phyloP scores from a whole-genome alignment of 2,888 invertebrate genomes.

The Linnaemya tessellans region DNA sequence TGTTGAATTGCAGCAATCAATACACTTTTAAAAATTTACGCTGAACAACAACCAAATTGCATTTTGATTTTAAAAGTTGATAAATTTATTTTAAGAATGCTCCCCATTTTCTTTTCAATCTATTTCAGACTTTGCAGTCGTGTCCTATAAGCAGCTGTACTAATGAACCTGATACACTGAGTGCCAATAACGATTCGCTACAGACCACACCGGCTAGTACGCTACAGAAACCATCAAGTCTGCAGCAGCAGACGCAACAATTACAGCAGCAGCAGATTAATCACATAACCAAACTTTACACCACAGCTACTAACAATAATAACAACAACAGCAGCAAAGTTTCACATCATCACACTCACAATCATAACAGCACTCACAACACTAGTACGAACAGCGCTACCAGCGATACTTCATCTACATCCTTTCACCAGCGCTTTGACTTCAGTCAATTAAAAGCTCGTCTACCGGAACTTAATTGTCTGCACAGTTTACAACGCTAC shows the following conservation, averaged over 20 bases:
- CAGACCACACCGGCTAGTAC: slow-evolving; percentile 79
- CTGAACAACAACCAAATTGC: slow-evolving; percentile 30
- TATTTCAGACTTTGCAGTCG: slow-evolving; percentile 87
- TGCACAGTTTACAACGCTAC: slow-evolving; percentile 80
- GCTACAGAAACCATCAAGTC: slow-evolving; percentile 77
- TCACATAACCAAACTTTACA: slow-evolving; percentile 57
- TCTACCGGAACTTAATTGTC: slow-evolving; percentile 85
- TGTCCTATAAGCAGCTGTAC: slow-evolving; percentile 85
- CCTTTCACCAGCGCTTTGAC: slow-evolving; percentile 83
- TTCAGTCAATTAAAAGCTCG: slow-evolving; percentile 87
- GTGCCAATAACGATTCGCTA: slow-evolving; percentile 80
- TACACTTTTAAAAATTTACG: neutral
- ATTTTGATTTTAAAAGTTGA: no score
- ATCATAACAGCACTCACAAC: slow-evolving; percentile 68
- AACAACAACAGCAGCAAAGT: slow-evolving; percentile 73
- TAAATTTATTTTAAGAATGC: neutral
- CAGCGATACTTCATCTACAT: slow-evolving; percentile 80
- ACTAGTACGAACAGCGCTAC: slow-evolving; percentile 74
- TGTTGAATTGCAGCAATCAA: neutral
- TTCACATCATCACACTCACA: slow-evolving; percentile 59
- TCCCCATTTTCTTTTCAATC: neutral
- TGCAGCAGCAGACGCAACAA: slow-evolving; percentile 74
- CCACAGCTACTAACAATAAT: slow-evolving; percentile 53
- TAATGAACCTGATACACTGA: slow-evolving; percentile 81
- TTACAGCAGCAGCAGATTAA: slow-evolving; percentile 64